Evolutionary conservation across 92 coral and sea anemone species (phyloP).

Genomic region (Blastomussa wellsi): DNA sequence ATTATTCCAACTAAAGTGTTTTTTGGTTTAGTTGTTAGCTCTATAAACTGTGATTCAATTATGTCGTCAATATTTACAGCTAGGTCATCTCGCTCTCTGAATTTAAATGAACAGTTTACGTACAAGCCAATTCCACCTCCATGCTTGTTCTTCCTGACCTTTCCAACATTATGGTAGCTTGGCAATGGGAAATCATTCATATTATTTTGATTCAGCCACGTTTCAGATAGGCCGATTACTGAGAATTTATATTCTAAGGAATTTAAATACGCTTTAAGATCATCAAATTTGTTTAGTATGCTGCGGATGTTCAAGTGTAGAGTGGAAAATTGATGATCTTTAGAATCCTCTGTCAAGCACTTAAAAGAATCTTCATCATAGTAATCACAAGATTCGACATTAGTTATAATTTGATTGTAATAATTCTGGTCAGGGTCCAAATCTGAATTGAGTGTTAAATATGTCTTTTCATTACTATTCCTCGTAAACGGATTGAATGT

Average conservation of each 20-base stretch:
- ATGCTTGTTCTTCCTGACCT: neutral
- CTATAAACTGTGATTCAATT: constrained; percentile 6
- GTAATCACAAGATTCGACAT: neutral
- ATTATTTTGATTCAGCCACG: neutral
- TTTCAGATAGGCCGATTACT: neutral
- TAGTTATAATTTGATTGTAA: neutral
- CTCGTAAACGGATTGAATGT: no score
- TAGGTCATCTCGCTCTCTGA: constrained; percentile 22
- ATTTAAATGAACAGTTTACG: neutral
- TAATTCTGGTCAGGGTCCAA: no score
- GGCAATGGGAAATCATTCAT: neutral
- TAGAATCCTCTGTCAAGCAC: neutral
- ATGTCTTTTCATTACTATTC: no score
- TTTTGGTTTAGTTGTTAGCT: neutral
- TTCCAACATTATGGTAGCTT: neutral
- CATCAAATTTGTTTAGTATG: neutral
- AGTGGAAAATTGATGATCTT: neutral
- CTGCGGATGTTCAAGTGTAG: neutral
- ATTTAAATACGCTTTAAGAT: no score
- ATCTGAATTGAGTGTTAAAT: no score
- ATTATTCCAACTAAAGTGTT: neutral
- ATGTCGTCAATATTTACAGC: constrained; percentile 6
- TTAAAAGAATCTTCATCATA: neutral
- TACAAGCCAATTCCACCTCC: constrained; percentile 1
- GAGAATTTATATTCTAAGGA: neutral